Conservation (phyloP, 2,888 invertebrate species). For the Callinectes sapidus region DNA sequence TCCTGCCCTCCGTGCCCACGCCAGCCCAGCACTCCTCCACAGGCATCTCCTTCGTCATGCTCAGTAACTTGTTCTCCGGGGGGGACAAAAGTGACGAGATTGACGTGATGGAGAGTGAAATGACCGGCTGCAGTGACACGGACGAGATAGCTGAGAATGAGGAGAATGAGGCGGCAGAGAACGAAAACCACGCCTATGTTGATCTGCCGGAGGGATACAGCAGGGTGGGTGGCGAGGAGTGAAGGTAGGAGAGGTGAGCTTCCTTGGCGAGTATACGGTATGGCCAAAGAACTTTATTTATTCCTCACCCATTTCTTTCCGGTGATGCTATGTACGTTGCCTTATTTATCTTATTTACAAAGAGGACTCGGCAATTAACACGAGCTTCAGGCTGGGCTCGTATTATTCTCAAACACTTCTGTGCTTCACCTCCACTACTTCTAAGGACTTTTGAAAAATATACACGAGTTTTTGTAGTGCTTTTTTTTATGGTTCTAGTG, state of each 20-base stretch:
- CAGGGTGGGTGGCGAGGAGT: neutral
- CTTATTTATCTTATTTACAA: no score
- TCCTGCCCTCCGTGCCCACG: neutral
- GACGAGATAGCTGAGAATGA: neutral
- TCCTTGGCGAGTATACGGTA: no score
- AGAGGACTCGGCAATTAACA: no score
- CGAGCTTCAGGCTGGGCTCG: no score
- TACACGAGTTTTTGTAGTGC: no score
- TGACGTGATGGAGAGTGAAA: neutral
- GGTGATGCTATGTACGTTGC: no score
- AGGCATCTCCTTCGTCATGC: conserved; percentile 13
- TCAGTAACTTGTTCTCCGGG: neutral
- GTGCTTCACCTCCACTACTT: no score
- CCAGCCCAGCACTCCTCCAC: neutral
- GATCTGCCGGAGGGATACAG: neutral
- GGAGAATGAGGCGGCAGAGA: neutral
- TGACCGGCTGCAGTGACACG: neutral
- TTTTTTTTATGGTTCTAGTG: no score
- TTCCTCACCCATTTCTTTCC: no score
- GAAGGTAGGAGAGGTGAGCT: neutral
- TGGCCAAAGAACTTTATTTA: no score
- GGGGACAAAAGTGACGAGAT: neutral
- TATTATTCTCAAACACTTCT: no score
- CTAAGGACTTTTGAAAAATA: no score
- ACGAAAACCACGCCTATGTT: neutral